Evolutionary conservation across 1,140 invertebrate genomes (phyloP).

Genomic region (Triops cancriformis): DNA sequence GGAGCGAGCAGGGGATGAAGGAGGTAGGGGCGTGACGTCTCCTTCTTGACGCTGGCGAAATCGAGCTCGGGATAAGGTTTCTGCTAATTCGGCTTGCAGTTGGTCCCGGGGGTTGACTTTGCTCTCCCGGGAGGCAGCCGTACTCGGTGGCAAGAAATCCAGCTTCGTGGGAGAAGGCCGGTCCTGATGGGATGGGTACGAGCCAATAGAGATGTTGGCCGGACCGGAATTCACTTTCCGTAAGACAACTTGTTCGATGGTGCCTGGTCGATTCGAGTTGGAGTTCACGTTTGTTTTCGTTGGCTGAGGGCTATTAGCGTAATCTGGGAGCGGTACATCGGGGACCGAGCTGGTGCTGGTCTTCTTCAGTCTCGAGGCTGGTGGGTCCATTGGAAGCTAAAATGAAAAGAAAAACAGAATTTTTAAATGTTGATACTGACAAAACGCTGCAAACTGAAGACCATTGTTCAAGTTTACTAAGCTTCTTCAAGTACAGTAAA

Average conservation of each 20-base stretch:
- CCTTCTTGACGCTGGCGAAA: slow-evolving; percentile 39
- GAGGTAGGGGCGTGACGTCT: not conserved
- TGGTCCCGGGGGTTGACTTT: slow-evolving; percentile 36
- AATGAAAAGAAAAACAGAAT: not conserved
- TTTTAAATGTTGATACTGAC: not conserved
- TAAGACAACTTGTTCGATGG: not conserved
- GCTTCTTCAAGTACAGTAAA: too few species aligned
- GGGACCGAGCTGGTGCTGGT: not conserved
- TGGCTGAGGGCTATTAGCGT: not conserved
- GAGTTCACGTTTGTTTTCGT: not conserved
- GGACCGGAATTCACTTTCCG: slow-evolving; percentile 21
- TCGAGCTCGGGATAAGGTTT: slow-evolving; percentile 63
- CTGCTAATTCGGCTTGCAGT: slow-evolving; percentile 58
- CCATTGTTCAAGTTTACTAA: too few species aligned
- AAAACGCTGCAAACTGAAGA: too few species aligned
- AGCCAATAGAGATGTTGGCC: slow-evolving; percentile 53
- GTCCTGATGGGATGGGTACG: slow-evolving; percentile 50
- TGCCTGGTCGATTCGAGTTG: not conserved
- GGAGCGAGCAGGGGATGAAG: not conserved
- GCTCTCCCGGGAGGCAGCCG: not conserved
- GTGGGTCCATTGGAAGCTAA: not conserved
- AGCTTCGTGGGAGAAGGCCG: slow-evolving; percentile 33
- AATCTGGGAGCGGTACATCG: not conserved
- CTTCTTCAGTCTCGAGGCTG: not conserved
- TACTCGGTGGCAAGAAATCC: slow-evolving; percentile 29